phyloP scores from a whole-genome alignment of 2,113 vertebrate species.

The Oxygymnocypris stewartii region DNA sequence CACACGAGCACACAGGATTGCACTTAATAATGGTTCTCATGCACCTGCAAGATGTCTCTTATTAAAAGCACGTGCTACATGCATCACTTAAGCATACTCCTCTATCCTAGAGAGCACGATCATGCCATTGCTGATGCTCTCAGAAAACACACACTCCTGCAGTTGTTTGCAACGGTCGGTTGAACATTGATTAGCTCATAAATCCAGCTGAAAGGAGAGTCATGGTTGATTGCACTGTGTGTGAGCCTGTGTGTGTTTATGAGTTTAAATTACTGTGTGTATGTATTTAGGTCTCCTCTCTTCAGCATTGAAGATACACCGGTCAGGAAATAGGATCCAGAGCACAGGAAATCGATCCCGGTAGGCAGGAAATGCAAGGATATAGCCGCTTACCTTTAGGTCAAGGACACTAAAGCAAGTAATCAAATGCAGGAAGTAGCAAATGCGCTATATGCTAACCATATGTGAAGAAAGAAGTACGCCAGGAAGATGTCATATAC shows the following conservation, averaged over 20 bases:
- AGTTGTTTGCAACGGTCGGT: constrained; percentile 34
- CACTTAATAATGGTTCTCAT: constrained; percentile 1
- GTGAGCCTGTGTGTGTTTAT: constrained; percentile 27
- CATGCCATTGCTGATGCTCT: constrained; percentile 18
- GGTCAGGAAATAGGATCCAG: constrained; percentile 23
- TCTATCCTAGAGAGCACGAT: neutral
- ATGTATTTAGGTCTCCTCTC: constrained; percentile 31
- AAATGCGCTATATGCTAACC: constrained; percentile 19
- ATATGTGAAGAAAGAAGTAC: neutral
- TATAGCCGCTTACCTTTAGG: constrained; percentile 4
- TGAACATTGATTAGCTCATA: constrained; percentile 37
- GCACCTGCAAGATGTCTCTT: constrained; percentile 33
- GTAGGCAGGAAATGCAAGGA: constrained; percentile 28
- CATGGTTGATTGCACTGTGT: constrained; percentile 38
- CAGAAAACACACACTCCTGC: constrained; percentile 17
- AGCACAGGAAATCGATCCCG: constrained; percentile 36
- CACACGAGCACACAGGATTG: constrained; percentile 12
- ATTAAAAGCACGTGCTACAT: constrained; percentile 35
- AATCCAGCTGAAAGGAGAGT: constrained; percentile 43
- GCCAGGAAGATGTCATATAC: neutral
- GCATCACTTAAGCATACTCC: constrained; percentile 22
- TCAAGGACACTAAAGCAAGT: constrained; percentile 25
- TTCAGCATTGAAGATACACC: constrained; percentile 8
- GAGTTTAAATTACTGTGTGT: constrained; percentile 31
- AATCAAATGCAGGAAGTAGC: constrained; percentile 25